phyloP scores from a whole-genome alignment of 2,888 invertebrate species.

The Lutraria lutraria region DNA sequence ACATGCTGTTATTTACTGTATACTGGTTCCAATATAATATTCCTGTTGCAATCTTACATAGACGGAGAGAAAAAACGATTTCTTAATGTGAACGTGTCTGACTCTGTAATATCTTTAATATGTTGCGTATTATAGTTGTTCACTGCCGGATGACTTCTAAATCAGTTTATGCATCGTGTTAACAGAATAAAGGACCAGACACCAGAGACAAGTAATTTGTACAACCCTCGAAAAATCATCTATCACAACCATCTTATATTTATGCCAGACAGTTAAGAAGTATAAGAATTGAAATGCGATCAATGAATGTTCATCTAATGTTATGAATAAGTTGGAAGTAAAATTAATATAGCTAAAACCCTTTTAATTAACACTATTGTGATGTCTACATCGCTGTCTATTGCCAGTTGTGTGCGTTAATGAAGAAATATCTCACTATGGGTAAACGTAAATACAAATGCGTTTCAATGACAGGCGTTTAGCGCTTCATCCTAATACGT shows the following conservation, averaged over 20 bases:
- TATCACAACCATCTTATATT: not conserved
- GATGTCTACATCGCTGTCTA: not conserved
- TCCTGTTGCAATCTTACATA: not conserved
- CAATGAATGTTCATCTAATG: not conserved
- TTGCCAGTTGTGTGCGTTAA: too few relatives aligned
- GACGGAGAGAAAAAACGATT: not conserved
- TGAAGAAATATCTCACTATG: too few relatives aligned
- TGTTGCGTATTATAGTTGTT: not conserved
- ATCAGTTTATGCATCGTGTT: slow-evolving; percentile 18
- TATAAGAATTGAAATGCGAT: not conserved
- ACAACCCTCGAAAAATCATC: not conserved
- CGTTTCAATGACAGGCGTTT: too few relatives aligned
- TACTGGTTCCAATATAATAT: not conserved
- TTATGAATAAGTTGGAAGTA: not conserved
- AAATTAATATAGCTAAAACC: not conserved
- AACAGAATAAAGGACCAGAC: slow-evolving; percentile 16
- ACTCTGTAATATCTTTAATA: not conserved
- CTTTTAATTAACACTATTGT: not conserved
- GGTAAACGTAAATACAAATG: too few relatives aligned
- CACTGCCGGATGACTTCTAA: not conserved
- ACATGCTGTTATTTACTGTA: not conserved
- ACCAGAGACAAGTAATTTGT: slow-evolving; percentile 9
- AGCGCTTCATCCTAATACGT: too few relatives aligned
- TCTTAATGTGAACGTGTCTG: not conserved
- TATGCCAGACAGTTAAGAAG: not conserved